Percentiles rank a stretch among this genome's conserved stretches.
phyloP scores from a whole-genome alignment of 2,888 invertebrate species.

The Heliconius sara region DNA sequence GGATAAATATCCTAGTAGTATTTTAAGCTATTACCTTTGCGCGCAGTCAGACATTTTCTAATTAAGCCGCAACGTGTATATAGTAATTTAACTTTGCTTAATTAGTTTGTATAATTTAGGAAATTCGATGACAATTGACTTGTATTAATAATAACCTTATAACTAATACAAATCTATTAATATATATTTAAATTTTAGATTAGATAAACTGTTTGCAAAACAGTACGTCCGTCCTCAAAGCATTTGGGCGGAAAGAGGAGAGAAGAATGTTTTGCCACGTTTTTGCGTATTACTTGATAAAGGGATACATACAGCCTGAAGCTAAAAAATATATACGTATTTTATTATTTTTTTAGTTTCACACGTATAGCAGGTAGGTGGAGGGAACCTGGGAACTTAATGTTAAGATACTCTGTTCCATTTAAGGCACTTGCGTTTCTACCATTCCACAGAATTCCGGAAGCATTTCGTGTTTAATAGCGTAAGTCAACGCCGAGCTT shows the following conservation, averaged over 20 bases:
- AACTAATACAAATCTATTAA: not conserved
- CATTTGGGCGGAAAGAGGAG: not conserved
- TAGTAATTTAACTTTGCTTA: constrained; percentile 6
- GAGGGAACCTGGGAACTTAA: too few relatives aligned
- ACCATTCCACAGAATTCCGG: too few relatives aligned
- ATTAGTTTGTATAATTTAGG: constrained; percentile 3
- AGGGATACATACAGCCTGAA: too few relatives aligned
- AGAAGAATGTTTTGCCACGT: not conserved
- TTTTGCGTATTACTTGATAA: too few relatives aligned
- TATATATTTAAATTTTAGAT: not conserved
- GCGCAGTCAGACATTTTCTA: not conserved
- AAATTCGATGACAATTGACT: not conserved
- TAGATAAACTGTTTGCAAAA: too few relatives aligned
- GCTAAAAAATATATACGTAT: too few relatives aligned
- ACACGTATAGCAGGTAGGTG: too few relatives aligned
- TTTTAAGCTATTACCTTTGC: not conserved
- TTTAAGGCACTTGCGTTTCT: too few relatives aligned
- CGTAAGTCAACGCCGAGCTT: too few relatives aligned
- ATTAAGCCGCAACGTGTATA: not conserved
- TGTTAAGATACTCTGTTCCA: too few relatives aligned
- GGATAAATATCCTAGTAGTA: not conserved
- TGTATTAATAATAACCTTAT: not conserved
- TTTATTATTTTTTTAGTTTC: too few relatives aligned
- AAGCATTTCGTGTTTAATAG: too few relatives aligned
- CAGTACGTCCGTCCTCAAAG: not conserved